Percentiles rank a stretch among this genome's conserved stretches.
These are phyloP conservation scores for Pluvialis apricaria DNA, from an alignment of 2,113 vertebrate genomes.

Conservation along the genomic window DNA sequence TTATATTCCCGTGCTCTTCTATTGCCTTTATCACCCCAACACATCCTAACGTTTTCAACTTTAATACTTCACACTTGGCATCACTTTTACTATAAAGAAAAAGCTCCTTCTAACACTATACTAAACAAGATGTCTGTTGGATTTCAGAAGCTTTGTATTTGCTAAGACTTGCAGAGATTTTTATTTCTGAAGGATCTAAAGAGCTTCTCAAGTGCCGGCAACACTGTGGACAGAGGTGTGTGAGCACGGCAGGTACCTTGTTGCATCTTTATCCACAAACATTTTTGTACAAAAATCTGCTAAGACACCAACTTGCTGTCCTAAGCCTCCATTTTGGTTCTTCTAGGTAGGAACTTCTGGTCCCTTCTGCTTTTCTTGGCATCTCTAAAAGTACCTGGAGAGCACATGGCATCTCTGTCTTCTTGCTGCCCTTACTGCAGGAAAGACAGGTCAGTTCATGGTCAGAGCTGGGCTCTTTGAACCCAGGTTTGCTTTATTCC, in stretches of 20 bases:
- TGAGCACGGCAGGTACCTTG: background rate
- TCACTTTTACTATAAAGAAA: background rate
- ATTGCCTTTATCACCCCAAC: background rate
- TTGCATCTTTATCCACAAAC: background rate
- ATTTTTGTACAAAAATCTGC: background rate
- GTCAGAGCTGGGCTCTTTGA: background rate
- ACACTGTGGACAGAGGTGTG: fast-evolving
- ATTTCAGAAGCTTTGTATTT: background rate
- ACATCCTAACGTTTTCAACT: background rate
- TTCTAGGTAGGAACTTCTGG: background rate
- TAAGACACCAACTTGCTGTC: background rate
- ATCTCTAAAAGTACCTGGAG: background rate
- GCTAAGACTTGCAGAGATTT: background rate
- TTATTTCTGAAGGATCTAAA: background rate
- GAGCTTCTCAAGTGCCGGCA: background rate
- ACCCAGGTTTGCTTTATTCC: background rate
- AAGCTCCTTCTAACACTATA: background rate
- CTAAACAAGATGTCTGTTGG: background rate
- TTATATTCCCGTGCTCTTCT: background rate
- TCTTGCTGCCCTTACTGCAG: background rate
- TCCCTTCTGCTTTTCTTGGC: background rate
- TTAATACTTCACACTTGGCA: background rate
- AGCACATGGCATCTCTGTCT: fast-evolving
- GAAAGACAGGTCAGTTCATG: background rate
- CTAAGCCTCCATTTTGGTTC: background rate